These are phyloP conservation scores for Cremastinae sp. DNA, from an alignment of 2,888 invertebrate species.

Conservation along the genomic window DNA sequence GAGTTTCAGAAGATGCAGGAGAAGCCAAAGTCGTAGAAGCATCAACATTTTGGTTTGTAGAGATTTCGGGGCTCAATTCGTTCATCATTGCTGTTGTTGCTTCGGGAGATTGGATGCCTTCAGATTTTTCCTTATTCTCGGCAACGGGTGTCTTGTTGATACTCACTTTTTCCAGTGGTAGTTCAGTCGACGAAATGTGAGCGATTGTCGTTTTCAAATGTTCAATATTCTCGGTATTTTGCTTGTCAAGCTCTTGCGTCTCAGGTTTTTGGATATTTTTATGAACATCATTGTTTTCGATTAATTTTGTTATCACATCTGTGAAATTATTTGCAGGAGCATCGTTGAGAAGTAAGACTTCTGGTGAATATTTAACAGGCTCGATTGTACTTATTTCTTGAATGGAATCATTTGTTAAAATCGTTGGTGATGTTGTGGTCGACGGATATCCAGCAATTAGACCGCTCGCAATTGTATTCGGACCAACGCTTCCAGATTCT, in stretches of 20 bases:
- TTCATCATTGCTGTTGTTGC: constrained; percentile 22
- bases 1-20: constrained; percentile 15
- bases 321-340: constrained; percentile 16
- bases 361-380: constrained; percentile 26
- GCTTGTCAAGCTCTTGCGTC: neutral
- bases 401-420: neutral
- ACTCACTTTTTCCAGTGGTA: constrained; percentile 6
- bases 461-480: constrained; percentile 69
- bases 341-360: constrained; percentile 26
- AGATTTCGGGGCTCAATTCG: constrained; percentile 8
- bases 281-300: constrained; percentile 18
- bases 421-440: constrained; percentile 44
- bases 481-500: constrained; percentile 48
- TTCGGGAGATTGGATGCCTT: neutral
- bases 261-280: constrained; percentile 5
- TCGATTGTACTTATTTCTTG: neutral
- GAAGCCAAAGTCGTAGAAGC: constrained; percentile 20
- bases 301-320: neutral
- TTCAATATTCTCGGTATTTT: constrained; percentile 18
- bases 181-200: neutral
- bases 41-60: constrained; percentile 10
- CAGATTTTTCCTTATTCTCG: constrained; percentile 9
- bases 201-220: constrained; percentile 9
- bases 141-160: constrained; percentile 2
- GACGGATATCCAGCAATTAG: constrained; percentile 72